Evolutionary conservation across 2,113 vertebrate species (phyloP).

Genomic region (Callipepla californica): DNA sequence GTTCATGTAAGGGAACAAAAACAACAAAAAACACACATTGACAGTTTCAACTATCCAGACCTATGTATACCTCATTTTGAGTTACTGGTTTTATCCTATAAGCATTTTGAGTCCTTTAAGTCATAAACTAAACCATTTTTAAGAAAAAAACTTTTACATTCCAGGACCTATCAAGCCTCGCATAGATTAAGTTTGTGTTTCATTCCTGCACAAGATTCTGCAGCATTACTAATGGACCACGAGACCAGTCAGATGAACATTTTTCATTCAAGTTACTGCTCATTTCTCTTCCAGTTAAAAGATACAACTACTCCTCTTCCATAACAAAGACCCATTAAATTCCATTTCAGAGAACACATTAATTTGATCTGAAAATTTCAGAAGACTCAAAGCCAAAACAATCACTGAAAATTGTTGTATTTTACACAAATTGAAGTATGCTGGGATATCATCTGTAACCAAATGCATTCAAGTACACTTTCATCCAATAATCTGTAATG

Average conservation of each 20-base stretch:
- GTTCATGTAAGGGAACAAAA: not conserved
- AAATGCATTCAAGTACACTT: not conserved
- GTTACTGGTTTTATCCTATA: not conserved
- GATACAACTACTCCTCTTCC: not conserved
- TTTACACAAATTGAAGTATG: not conserved
- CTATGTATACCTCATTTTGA: not conserved
- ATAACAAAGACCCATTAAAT: not conserved
- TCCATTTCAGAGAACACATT: not conserved
- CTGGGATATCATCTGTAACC: not conserved
- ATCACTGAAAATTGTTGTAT: not conserved
- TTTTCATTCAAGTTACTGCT: not conserved
- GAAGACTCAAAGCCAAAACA: not conserved
- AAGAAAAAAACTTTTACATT: not conserved
- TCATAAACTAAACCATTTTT: not conserved
- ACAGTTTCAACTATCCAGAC: slow-evolving; percentile 21
- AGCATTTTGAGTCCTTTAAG: not conserved
- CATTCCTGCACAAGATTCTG: not conserved
- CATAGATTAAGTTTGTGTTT: not conserved
- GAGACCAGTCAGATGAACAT: not conserved
- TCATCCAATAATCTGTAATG: too few species aligned
- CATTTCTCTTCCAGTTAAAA: not conserved
- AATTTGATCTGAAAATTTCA: not conserved
- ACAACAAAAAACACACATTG: not conserved
- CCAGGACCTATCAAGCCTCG: not conserved
- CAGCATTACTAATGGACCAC: not conserved